Evolutionary conservation across 2,888 invertebrate genomes (phyloP), one percentile per base, ranked within the genome.

Genomic region (Drosophila tripunctata): DNA sequence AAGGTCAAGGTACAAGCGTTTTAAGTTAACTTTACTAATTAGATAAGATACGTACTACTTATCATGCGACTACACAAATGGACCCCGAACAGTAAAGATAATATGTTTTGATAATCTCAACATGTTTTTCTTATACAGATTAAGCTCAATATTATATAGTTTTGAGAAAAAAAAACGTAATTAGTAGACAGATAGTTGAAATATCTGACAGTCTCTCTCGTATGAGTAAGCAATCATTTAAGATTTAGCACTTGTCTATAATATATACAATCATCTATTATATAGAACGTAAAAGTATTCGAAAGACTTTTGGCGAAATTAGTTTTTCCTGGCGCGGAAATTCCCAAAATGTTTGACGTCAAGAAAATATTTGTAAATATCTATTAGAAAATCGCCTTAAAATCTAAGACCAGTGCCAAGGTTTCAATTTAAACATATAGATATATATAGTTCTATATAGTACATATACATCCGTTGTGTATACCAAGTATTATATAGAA

Each of bases 371-470:
- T 63, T 48, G 38, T 33, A 55, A 54, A 52, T 40, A 72, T 60
- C 52, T 68, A 33, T 58, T 22, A 14, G 36, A 69, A 48, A 50
- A 27, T 67, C 35, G 21, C 21, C 22, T 17, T 12, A 21, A 61
- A 31, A 62, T 66, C 17, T 24, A 14, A 54, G 44, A 36, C 67
- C 68, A 82, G 65, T 67, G 83, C 80, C 83, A 83, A 79, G 83
- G 77, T 63, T 67, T 36, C 54, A 40, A 57, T 71, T 61, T 52
- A 48, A 40, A 65, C 8, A 51, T 3, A 44, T 22, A 44, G n/a
- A 15, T 17, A 44, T 22, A 44, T 15, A 15, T 17, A 38, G 6
- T 31, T 5, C 4, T 15, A 33, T 8, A 33, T 21, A 35, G n/a
- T n/a, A n/a, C 21, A 7, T 38, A 31, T 57, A 40, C n/a, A 38